Evolutionary conservation across 1,140 invertebrate genomes (phyloP), one percentile per base, ranked within the genome.

Genomic region (Nasonia vitripennis): DNA sequence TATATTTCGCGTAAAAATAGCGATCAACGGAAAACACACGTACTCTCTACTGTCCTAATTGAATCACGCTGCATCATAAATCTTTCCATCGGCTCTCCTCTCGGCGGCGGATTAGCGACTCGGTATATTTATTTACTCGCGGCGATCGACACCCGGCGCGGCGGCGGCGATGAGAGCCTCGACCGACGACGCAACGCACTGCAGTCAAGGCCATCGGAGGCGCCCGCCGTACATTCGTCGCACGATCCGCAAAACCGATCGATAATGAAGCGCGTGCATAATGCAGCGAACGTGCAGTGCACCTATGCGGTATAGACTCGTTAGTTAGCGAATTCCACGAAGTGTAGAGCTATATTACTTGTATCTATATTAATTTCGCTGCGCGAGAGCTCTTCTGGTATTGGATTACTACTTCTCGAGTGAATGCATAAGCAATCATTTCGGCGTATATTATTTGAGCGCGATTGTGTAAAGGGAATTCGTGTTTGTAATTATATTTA

Each of bases 201-300:
- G 2, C 12, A 77, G 48, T 83, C 81, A 83, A 83, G 81, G 81
- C 55, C 55, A n/a, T 17, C 71, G 11, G 7, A 0, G 31, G 20
- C 71, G 45, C 45, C 17, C 27, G 17, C 12, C 20, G 14, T 7
- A n/a, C 55, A 20, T 62, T 51, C 11, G 48, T 11, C 34, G 41
- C 48, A 27, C 17, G 27, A 82, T 74, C 23, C 3, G 34, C n/a
- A 37, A 82, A 82, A 41, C 45, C 31, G 81, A 83, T 83, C 71
- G 73, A 83, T 83, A 12, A 75, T 41, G 71, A 62, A 20, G 17
- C 48, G 71, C 23, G 71, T 75, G 71, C 51, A 51, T 31, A 62
- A 62, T 62, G 20, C 55, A 62, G n/a, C 20, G 17, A 62, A n/a
- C 55, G 55, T n/a, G 20, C 1, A 27, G 27, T 62, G 5, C 20